Conservation (phyloP, 2,113 vertebrate genomes). For the Gorsachius goisagi region DNA sequence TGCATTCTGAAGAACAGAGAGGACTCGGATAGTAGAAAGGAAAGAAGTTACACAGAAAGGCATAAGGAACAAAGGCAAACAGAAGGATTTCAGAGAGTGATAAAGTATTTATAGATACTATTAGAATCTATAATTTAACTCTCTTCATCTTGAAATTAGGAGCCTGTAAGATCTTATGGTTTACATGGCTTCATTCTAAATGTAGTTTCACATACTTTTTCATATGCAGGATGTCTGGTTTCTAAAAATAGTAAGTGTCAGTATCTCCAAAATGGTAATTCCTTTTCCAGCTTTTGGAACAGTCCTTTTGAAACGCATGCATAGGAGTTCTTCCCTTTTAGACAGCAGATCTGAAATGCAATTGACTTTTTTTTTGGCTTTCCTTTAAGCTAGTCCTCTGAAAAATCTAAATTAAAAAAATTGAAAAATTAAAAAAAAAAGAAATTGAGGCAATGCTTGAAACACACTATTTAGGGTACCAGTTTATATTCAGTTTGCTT, state of each 20-base stretch:
- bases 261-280: slow-evolving; percentile 28
- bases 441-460: not conserved
- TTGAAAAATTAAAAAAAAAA: not conserved
- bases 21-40: not conserved
- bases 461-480: not conserved
- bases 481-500: not conserved
- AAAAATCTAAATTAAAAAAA: not conserved
- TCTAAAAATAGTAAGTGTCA: slow-evolving; percentile 28
- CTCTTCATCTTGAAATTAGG: slow-evolving; percentile 53
- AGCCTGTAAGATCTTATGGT: slow-evolving; percentile 40
- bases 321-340: not conserved
- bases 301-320: not conserved
- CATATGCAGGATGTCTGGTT: not conserved
- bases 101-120: slow-evolving; percentile 56
- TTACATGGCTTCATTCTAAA: slow-evolving; percentile 26
- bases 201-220: slow-evolving; percentile 15
- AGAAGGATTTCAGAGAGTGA: slow-evolving; percentile 48
- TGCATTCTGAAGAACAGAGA: slow-evolving; percentile 12
- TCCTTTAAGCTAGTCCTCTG: not conserved
- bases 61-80: slow-evolving; percentile 47
- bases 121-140: slow-evolving; percentile 64
- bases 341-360: not conserved
- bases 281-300: slow-evolving; percentile 11
- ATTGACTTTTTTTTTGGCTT: not conserved
- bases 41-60: slow-evolving; percentile 29